Evolutionary conservation across 2,797 vertebrate species (phyloP).

Genomic region (Antennarius maculatus): DNA sequence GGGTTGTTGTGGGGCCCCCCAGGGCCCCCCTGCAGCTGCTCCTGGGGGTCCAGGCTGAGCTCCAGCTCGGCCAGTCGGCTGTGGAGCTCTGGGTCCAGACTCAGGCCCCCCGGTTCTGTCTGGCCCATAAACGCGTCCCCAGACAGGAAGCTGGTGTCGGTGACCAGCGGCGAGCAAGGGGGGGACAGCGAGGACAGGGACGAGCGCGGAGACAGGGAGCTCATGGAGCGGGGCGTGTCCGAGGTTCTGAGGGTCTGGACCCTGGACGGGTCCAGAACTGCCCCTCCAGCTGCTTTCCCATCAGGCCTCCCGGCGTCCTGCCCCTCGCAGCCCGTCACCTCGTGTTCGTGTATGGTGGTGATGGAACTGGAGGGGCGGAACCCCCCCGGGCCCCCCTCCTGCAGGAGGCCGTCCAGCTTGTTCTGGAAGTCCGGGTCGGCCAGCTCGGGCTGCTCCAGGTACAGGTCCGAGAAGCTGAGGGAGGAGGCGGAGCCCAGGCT

Average conservation of each 20-base stretch:
- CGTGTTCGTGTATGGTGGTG: constrained; percentile 95
- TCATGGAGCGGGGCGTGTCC: constrained; percentile 93
- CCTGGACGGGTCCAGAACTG: constrained; percentile 67
- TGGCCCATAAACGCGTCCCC: constrained; percentile 85
- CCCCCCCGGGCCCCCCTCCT: constrained; percentile 84
- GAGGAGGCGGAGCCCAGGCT: constrained; percentile 93
- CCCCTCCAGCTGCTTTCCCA: not conserved
- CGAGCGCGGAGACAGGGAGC: constrained; percentile 93
- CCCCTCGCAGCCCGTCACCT: constrained; percentile 74
- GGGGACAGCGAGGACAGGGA: constrained; percentile 96
- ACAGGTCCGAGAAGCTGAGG: constrained; percentile 94
- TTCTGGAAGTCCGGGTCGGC: constrained; percentile 91
- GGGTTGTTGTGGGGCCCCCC: constrained; percentile 9
- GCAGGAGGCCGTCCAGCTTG: constrained; percentile 90
- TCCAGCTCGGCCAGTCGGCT: constrained; percentile 86
- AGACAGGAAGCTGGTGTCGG: constrained; percentile 83
- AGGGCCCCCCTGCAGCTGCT: constrained; percentile 41
- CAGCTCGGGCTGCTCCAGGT: constrained; percentile 88
- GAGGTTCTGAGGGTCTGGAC: constrained; percentile 86
- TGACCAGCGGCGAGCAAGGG: constrained; percentile 91
- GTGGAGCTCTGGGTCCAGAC: constrained; percentile 83
- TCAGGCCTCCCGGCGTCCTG: not conserved
- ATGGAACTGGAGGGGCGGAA: constrained; percentile 93
- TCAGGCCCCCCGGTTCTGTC: constrained; percentile 57
- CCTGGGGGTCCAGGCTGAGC: constrained; percentile 76